Conservation (phyloP, 2,797 vertebrate species). For the Aratinga solstitialis region DNA sequence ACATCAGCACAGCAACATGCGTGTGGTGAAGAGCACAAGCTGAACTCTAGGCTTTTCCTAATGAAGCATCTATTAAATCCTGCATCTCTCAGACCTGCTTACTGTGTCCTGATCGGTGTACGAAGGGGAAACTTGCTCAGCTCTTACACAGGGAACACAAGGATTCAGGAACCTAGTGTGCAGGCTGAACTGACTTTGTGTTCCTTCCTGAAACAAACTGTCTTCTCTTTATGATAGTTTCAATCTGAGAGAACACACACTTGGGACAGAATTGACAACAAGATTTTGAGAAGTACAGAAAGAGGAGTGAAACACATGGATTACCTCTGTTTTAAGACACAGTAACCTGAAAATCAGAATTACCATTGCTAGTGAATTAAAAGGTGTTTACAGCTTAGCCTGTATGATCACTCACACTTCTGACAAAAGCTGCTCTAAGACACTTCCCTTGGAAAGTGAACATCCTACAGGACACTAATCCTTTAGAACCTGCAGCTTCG, state of each 20-base stretch:
- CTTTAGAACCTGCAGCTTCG: background rate
- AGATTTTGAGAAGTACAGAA: background rate
- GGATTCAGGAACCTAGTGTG: background rate
- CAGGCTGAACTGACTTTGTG: constrained; percentile 19
- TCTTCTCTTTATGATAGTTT: background rate
- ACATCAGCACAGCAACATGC: background rate
- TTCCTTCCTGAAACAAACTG: constrained; percentile 12
- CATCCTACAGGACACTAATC: background rate
- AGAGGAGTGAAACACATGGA: background rate
- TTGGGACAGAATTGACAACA: background rate
- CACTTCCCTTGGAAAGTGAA: background rate
- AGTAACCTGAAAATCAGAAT: background rate
- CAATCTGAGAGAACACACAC: background rate
- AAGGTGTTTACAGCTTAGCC: background rate
- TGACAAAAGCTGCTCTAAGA: background rate
- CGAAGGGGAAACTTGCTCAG: background rate
- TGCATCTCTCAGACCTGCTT: background rate
- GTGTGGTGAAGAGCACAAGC: background rate
- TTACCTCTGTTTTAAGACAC: background rate
- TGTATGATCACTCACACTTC: background rate
- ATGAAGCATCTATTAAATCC: background rate
- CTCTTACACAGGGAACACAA: background rate
- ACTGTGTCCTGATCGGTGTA: background rate
- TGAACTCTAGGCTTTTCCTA: background rate
- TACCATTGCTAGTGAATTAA: background rate